These are phyloP conservation scores for Ascidia mentula DNA, from an alignment of 23 tunicate genomes.

Conservation along the genomic window DNA sequence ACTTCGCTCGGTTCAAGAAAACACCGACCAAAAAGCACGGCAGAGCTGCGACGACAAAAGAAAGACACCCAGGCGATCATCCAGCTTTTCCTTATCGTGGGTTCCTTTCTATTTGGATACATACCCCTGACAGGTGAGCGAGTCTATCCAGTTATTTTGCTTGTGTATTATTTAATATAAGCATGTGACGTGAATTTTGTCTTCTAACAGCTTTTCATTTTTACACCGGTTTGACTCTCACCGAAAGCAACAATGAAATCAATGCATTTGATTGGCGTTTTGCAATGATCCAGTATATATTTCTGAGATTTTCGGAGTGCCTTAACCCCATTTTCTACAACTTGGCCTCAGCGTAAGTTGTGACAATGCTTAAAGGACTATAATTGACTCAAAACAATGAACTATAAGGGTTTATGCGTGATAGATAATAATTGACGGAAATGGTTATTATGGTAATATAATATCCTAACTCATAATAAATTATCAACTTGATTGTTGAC, in stretches of 20 bases:
- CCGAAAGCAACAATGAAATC: slow-evolving; percentile 33
- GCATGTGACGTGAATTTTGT: not conserved
- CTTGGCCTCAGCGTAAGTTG: slow-evolving; percentile 57
- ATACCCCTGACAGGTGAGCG: slow-evolving; percentile 33
- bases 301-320: slow-evolving; percentile 66
- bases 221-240: slow-evolving; percentile 64
- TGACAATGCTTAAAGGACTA: no score
- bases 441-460: no score
- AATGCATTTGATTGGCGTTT: slow-evolving; percentile 60
- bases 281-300: slow-evolving; percentile 61
- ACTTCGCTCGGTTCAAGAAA: not conserved
- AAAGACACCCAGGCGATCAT: slow-evolving; percentile 27
- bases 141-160: no score
- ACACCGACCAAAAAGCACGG: not conserved
- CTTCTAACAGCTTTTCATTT: slow-evolving; percentile 50
- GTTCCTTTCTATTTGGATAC: slow-evolving; percentile 38
- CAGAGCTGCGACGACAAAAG: not conserved
- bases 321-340: slow-evolving; percentile 71
- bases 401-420: not conserved
- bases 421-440: no score
- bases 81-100: slow-evolving; percentile 35
- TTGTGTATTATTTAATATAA: no score
- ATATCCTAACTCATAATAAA: no score
- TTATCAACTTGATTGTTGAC: no score
- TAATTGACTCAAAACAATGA: no score